A percentile compares a stretch with the other conserved stretches of the same genome.
phyloP scores from a whole-genome alignment of 2,797 vertebrate genomes.

The Acanthiza pusilla region DNA sequence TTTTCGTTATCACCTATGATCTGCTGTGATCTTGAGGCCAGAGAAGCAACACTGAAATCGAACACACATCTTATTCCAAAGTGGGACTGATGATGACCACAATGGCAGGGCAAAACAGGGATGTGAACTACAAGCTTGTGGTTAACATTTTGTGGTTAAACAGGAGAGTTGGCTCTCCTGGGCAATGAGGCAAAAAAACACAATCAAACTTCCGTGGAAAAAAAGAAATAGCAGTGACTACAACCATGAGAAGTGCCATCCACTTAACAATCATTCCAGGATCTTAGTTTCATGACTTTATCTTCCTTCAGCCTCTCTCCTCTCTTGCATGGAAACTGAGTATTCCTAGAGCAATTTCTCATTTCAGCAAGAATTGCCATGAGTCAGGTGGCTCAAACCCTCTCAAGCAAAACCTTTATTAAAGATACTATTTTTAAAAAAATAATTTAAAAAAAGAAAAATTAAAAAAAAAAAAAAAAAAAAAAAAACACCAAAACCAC shows the following conservation, averaged over 20 bases:
- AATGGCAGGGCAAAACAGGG: background rate
- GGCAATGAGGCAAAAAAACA: background rate
- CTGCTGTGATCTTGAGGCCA: fast-evolving
- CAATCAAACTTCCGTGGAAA: background rate
- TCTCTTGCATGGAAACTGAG: background rate
- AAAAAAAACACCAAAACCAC: background rate
- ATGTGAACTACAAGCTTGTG: background rate
- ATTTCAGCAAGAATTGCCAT: background rate
- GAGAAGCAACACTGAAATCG: background rate
- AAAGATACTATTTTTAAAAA: background rate
- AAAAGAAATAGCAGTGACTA: background rate
- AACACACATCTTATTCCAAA: background rate
- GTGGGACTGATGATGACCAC: background rate
- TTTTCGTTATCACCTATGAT: fast-evolving
- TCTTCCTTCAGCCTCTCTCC: background rate
- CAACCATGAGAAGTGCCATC: background rate
- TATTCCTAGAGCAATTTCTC: background rate
- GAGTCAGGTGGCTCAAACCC: background rate
- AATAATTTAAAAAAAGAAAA: background rate
- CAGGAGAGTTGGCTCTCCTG: background rate
- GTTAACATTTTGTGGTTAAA: background rate
- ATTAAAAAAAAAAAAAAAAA: background rate
- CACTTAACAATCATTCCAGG: background rate
- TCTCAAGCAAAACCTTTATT: background rate
- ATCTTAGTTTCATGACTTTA: background rate